These are phyloP conservation scores for Koerneria pararmatus DNA, from an alignment of 2,888 invertebrate species.

Conservation along the genomic window DNA sequence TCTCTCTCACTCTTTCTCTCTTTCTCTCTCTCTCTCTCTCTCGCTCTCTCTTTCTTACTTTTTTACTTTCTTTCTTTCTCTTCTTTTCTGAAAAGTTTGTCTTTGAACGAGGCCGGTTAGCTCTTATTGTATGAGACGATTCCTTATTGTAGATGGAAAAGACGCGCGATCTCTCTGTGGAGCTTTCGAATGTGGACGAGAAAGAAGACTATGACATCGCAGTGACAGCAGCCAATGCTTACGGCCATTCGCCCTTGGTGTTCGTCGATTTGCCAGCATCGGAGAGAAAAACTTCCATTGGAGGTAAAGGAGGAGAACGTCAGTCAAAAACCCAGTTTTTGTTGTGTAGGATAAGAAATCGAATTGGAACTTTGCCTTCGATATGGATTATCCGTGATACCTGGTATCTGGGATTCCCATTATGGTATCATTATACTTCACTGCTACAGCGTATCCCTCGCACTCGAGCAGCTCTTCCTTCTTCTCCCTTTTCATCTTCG, in stretches of 20 bases:
- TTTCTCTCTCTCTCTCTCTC: background rate
- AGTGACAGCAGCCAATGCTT: conserved; percentile 39
- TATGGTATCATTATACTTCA: too few relatives aligned
- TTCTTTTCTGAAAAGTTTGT: too few relatives aligned
- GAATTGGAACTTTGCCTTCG: too few relatives aligned
- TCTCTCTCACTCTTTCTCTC: too few relatives aligned
- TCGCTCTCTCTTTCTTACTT: too few relatives aligned
- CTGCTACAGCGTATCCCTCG: too few relatives aligned
- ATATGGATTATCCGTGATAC: too few relatives aligned
- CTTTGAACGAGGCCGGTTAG: too few relatives aligned
- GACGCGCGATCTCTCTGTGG: background rate
- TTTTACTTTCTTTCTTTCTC: background rate
- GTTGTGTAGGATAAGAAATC: too few relatives aligned
- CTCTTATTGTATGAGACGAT: background rate
- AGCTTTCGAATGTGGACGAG: conserved; percentile 1
- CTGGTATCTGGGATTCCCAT: too few relatives aligned
- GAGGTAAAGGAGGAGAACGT: background rate
- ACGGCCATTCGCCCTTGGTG: conserved; percentile 33
- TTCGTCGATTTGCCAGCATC: conserved; percentile 28
- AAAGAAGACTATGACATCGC: conserved; percentile 31
- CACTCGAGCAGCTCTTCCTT: conserved; percentile 32
- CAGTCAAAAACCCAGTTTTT: background rate
- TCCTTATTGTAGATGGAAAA: background rate
- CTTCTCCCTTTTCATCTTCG: conserved; percentile 24
- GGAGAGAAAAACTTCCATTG: background rate